phyloP scores from a whole-genome alignment of 1,140 invertebrate species.

The Apis mellifera region DNA sequence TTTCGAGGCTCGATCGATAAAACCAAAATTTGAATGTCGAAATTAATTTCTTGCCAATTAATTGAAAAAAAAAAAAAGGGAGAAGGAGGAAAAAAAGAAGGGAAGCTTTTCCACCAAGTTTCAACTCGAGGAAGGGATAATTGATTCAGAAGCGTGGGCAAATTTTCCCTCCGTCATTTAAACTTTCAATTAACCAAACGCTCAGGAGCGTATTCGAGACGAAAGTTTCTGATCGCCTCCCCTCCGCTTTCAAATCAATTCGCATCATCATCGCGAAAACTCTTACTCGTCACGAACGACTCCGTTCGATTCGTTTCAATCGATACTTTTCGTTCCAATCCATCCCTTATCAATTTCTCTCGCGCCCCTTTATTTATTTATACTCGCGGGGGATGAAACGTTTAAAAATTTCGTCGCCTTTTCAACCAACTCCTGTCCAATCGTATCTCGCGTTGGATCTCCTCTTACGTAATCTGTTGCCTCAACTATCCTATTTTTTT shows the following conservation, averaged over 20 bases:
- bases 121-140: neutral
- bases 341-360: neutral
- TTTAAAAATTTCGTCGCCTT: conserved; percentile 15
- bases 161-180: neutral
- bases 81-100: neutral
- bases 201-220: too few species aligned
- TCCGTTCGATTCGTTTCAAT: too few species aligned
- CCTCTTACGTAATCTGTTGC: conserved; percentile 31
- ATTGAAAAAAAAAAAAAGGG: too few species aligned
- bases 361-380: too few species aligned
- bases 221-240: neutral
- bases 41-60: neutral
- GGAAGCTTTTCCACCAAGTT: too few species aligned
- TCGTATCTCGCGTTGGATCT: neutral
- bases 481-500: neutral
- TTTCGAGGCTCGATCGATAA: conserved; percentile 15
- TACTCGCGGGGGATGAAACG: neutral
- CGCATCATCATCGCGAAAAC: neutral
- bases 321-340: too few species aligned
- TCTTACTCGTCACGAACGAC: neutral
- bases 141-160: neutral
- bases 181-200: conserved; percentile 7
- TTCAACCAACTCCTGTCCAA: conserved; percentile 8
- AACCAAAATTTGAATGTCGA: neutral
- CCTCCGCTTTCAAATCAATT: neutral